Conservation (phyloP, 2,113 vertebrate genomes). For the Telmatochromis brachygnathus region DNA sequence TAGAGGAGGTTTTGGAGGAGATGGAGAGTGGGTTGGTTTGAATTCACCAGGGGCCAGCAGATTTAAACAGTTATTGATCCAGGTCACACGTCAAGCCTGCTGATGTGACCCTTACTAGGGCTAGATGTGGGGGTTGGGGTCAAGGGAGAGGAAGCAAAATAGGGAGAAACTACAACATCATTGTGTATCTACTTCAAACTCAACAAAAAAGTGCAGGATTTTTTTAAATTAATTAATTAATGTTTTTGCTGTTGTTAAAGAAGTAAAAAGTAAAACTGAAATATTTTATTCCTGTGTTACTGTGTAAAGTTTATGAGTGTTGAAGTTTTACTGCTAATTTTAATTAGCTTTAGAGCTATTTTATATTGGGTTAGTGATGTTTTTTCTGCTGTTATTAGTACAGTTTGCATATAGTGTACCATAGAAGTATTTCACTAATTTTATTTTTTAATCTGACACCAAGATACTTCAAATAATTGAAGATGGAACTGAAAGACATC, state of each 20-base stretch:
- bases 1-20: not conserved
- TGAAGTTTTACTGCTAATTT: not conserved
- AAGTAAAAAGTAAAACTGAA: not conserved
- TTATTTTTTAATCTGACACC: not conserved
- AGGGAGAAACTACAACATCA: slow-evolving; percentile 20
- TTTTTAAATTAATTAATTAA: rapidly evolving
- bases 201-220: not conserved
- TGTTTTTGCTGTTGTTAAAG: rapidly evolving
- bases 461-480: not conserved
- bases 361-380: not conserved
- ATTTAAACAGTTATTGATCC: slow-evolving; percentile 79
- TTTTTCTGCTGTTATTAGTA: not conserved
- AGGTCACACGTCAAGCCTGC: slow-evolving; percentile 67
- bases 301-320: not conserved
- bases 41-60: slow-evolving; percentile 56
- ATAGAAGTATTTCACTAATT: not conserved
- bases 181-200: slow-evolving; percentile 19
- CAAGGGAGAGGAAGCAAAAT: slow-evolving; percentile 17
- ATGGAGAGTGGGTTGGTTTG: slow-evolving; percentile 23
- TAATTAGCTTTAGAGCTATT: not conserved
- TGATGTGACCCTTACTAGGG: slow-evolving; percentile 58
- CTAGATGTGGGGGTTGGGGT: slow-evolving; percentile 38
- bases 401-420: not conserved
- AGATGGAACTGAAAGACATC: not conserved
- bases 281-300: not conserved